Percentiles rank a stretch among this genome's conserved stretches.
phyloP scores from a whole-genome alignment of 2,888 invertebrate genomes.

The Nasonia oneida region DNA sequence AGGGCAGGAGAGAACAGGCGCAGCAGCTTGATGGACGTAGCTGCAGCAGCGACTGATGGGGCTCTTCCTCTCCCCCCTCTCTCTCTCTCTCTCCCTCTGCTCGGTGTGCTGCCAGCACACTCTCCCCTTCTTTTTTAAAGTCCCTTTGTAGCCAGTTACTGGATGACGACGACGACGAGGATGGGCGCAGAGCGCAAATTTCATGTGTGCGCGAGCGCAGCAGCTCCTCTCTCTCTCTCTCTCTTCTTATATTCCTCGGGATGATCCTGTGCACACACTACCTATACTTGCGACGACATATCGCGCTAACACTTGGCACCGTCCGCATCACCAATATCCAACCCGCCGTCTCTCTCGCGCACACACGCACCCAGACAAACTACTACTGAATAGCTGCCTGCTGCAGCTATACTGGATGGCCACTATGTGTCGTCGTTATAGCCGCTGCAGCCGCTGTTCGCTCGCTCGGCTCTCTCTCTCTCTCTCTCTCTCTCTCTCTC shows the following conservation, averaged over 20 bases:
- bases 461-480: no score
- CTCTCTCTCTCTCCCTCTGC: background rate
- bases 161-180: background rate
- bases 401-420: no score
- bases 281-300: background rate
- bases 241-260: no score
- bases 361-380: background rate
- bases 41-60: background rate
- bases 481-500: no score
- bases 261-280: background rate
- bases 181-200: no score
- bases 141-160: background rate
- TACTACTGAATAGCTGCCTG: no score
- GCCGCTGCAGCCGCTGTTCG: no score
- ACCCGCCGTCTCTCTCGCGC: background rate
- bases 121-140: conserved; percentile 5
- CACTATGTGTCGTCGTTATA: no score
- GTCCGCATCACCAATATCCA: background rate
- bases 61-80: background rate
- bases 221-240: no score
- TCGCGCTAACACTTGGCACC: conserved; percentile 3
- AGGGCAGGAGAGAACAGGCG: background rate
- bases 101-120: background rate
- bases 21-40: conserved; percentile 1
- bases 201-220: no score